Evolutionary conservation across 2,888 invertebrate genomes (phyloP).

Genomic region (Norana najaformis): DNA sequence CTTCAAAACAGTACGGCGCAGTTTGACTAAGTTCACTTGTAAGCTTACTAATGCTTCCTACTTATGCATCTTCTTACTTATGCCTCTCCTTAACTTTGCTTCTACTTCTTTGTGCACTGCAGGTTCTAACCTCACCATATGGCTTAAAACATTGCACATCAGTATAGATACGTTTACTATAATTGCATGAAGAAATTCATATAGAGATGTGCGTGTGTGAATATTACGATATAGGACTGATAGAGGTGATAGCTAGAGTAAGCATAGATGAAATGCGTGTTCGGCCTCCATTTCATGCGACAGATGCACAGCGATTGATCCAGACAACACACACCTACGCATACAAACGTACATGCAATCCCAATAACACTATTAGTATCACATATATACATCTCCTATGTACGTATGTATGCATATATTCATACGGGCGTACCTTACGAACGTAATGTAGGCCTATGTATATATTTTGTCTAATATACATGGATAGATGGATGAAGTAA

Average conservation of each 20-base stretch:
- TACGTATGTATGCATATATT: too few relatives aligned
- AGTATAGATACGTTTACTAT: not conserved
- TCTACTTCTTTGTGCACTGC: not conserved
- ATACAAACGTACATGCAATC: conserved; percentile 1
- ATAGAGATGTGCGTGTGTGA: too few relatives aligned
- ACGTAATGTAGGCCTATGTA: too few relatives aligned
- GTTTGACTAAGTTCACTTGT: not conserved
- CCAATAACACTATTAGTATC: not conserved
- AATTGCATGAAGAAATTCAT: too few relatives aligned
- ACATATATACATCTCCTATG: too few relatives aligned
- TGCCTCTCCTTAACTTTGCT: too few relatives aligned
- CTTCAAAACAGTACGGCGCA: not conserved
- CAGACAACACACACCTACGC: not conserved
- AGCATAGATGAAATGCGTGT: not conserved
- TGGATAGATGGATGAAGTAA: too few relatives aligned
- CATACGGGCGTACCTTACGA: too few relatives aligned
- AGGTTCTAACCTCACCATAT: not conserved
- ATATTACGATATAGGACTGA: not conserved
- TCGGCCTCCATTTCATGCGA: not conserved
- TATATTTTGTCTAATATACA: too few relatives aligned
- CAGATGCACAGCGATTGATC: not conserved
- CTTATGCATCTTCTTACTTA: not conserved
- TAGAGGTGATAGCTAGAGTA: not conserved
- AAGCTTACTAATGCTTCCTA: not conserved
- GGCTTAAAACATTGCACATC: not conserved